Conservation (phyloP, 2,797 vertebrate species). For the Gila robusta region DNA sequence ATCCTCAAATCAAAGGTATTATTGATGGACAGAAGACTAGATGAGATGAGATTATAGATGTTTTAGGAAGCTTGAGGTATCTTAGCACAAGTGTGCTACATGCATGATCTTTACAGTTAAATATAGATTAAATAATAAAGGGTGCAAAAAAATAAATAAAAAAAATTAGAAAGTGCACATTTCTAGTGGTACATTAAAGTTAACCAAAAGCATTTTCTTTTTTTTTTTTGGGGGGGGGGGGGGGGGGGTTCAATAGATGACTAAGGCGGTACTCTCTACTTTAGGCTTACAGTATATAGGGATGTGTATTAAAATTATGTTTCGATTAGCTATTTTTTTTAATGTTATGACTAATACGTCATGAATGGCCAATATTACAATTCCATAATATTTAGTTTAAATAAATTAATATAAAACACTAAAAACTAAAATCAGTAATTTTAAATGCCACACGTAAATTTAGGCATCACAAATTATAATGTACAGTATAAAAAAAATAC, state of each 20-base stretch:
- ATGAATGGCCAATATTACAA: neutral
- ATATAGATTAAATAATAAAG: neutral
- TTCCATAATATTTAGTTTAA: neutral
- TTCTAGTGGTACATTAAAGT: neutral
- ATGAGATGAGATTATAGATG: neutral
- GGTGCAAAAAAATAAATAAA: too few relatives aligned
- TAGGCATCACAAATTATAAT: too few relatives aligned
- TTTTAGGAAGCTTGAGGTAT: neutral
- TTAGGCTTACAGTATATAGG: neutral
- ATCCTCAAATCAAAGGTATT: constrained; percentile 6
- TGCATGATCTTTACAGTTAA: neutral
- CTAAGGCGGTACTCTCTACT: too few relatives aligned
- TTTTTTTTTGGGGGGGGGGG: too few relatives aligned
- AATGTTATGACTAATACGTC: too few relatives aligned
- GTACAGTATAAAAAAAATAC: too few relatives aligned
- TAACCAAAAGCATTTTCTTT: neutral
- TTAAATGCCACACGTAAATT: too few relatives aligned
- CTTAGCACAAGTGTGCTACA: neutral
- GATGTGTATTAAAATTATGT: too few relatives aligned
- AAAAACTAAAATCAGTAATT: too few relatives aligned
- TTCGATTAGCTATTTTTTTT: too few relatives aligned
- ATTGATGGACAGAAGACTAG: constrained; percentile 1
- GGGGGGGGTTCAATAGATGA: neutral
- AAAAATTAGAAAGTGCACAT: neutral
- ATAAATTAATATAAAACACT: neutral